Conservation (phyloP, 1,140 invertebrate genomes). For the Zophobas atratus region DNA sequence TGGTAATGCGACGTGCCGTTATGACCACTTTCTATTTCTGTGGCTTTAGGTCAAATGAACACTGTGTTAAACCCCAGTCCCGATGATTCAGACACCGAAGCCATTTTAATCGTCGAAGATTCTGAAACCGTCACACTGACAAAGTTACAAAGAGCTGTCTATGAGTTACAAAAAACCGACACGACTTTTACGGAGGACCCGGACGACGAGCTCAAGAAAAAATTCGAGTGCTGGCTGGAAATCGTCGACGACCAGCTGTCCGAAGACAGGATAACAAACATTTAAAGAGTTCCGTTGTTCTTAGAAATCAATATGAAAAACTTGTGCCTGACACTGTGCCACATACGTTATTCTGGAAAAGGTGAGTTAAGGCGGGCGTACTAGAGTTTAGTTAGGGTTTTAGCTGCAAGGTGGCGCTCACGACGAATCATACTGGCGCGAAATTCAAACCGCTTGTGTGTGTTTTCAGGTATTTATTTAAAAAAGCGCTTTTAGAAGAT, state of each 20-base stretch:
- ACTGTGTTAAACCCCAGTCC: slow-evolving; percentile 78
- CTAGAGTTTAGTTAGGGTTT: too few relatives aligned
- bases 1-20: slow-evolving; percentile 69
- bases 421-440: neutral
- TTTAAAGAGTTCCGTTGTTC: slow-evolving; percentile 68
- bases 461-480: slow-evolving; percentile 72
- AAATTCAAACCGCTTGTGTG: neutral
- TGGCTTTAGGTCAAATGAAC: slow-evolving; percentile 73
- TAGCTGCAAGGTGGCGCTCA: neutral
- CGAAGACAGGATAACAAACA: slow-evolving; percentile 67
- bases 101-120: slow-evolving; percentile 75
- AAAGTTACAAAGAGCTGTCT: slow-evolving; percentile 66
- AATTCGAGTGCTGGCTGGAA: slow-evolving; percentile 70
- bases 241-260: slow-evolving; percentile 69
- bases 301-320: slow-evolving; percentile 70
- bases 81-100: slow-evolving; percentile 79
- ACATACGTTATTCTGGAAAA: slow-evolving; percentile 73
- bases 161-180: slow-evolving; percentile 67
- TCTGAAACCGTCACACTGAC: slow-evolving; percentile 73
- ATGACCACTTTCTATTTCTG: neutral
- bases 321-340: slow-evolving; percentile 72
- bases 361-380: slow-evolving; percentile 61
- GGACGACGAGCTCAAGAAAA: slow-evolving; percentile 62
- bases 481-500: slow-evolving; percentile 74
- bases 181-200: slow-evolving; percentile 69